These are phyloP conservation scores for Podabrus alpinus DNA, from an alignment of 2,888 invertebrate species.

Conservation along the genomic window DNA sequence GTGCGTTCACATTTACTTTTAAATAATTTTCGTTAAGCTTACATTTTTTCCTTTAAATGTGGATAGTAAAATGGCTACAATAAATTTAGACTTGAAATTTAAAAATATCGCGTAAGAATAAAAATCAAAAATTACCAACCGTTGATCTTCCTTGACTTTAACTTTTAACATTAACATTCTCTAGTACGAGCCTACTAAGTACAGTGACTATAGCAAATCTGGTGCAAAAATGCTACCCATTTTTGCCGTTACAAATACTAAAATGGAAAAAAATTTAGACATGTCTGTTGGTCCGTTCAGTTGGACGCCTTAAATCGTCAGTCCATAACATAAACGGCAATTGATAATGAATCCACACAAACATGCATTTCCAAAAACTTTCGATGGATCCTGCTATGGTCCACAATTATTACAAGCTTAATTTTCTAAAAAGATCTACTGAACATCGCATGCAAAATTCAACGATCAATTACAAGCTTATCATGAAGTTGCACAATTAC, in stretches of 20 bases:
- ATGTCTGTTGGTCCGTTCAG: not conserved
- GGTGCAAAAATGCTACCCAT: not conserved
- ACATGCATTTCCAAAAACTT: not conserved
- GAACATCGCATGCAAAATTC: not conserved
- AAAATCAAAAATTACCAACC: not conserved
- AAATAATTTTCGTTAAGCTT: constrained; percentile 3
- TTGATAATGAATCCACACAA: not conserved
- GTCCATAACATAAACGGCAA: not conserved
- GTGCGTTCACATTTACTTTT: constrained; percentile 7
- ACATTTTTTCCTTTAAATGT: not conserved
- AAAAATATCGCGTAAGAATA: not conserved
- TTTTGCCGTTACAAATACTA: not conserved
- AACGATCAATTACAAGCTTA: not conserved
- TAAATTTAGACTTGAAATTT: not conserved
- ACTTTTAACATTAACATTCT: not conserved
- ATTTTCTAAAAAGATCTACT: not conserved
- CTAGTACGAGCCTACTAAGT: not conserved
- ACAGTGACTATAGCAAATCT: not conserved
- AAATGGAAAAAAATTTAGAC: not conserved
- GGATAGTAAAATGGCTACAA: not conserved
- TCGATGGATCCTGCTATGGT: not conserved
- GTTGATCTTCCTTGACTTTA: not conserved
- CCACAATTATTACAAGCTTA: not conserved
- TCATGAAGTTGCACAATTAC: not conserved
- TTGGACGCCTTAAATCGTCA: not conserved